Percentiles rank a stretch among this genome's conserved stretches.
Conservation (phyloP, 2,113 vertebrate species). For the Poicephalus meyeri region DNA sequence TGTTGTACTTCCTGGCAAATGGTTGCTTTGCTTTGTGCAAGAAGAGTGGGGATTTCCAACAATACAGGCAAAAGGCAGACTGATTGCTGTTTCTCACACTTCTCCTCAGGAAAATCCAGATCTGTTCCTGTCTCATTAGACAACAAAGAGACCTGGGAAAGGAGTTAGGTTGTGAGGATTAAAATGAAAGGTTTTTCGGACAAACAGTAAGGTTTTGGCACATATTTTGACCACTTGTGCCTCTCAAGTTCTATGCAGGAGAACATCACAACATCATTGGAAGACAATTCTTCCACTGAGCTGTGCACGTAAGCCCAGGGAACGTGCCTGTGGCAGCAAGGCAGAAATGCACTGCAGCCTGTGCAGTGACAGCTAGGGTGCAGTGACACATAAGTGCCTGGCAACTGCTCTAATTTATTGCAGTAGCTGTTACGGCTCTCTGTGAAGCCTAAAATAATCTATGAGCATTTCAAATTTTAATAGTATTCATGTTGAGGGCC, state of each 20-base stretch:
- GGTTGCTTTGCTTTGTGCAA: fast-evolving
- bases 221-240: neutral
- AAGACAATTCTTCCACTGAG: neutral
- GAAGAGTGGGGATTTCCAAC: neutral
- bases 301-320: fast-evolving
- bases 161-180: neutral
- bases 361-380: slow-evolving; percentile 48
- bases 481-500: slow-evolving; percentile 49
- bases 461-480: slow-evolving; percentile 48
- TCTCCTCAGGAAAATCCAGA: neutral
- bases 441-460: slow-evolving; percentile 65
- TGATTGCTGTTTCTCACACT: neutral
- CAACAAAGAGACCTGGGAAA: fast-evolving
- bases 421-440: slow-evolving; percentile 26
- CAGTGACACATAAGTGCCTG: slow-evolving; percentile 57
- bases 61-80: fast-evolving
- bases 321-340: neutral
- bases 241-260: neutral
- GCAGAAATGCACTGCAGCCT: slow-evolving; percentile 24
- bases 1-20: neutral
- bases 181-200: neutral
- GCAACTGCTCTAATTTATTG: slow-evolving; percentile 54
- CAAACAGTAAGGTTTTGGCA: neutral
- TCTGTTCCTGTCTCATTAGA: neutral
- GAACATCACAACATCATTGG: fast-evolving